Percentiles rank a stretch among this genome's conserved stretches.
Conservation (phyloP, 2,113 vertebrate species). For the Peromyscus californicus region DNA sequence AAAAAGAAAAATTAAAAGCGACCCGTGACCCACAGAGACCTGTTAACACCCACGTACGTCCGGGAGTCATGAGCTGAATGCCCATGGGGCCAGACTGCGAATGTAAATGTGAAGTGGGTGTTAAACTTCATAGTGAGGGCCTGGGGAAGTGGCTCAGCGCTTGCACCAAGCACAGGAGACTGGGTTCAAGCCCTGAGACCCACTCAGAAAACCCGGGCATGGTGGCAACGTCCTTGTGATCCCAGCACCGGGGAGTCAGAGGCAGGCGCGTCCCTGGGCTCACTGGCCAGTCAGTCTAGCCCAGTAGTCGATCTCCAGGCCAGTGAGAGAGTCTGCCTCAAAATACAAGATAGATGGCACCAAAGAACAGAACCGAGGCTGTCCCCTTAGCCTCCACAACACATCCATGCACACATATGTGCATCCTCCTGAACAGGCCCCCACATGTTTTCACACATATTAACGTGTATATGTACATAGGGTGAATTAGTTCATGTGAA, state of each 20-base stretch:
- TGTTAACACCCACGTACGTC: neutral
- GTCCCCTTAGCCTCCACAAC: neutral
- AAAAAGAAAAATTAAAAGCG: conserved; percentile 66
- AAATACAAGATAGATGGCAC: neutral
- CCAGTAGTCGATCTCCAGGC: neutral
- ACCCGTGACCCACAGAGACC: conserved; percentile 59
- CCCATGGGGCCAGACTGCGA: neutral
- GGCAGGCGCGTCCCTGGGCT: neutral
- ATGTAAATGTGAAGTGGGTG: neutral
- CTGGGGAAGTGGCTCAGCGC: neutral
- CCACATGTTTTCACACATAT: neutral
- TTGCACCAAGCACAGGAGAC: neutral
- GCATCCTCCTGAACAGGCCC: neutral
- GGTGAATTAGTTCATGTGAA: neutral
- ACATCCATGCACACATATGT: neutral
- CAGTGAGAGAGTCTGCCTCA: neutral
- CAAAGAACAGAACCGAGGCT: neutral
- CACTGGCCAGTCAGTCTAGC: neutral
- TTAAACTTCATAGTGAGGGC: neutral
- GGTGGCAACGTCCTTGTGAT: no score
- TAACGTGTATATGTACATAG: neutral
- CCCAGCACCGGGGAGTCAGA: neutral
- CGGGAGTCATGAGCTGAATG: neutral
- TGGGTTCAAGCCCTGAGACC: neutral
- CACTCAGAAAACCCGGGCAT: no score